Evolutionary conservation across 2,888 invertebrate species (phyloP), one percentile per base, ranked within the genome.

Genomic region (Tachina fera): DNA sequence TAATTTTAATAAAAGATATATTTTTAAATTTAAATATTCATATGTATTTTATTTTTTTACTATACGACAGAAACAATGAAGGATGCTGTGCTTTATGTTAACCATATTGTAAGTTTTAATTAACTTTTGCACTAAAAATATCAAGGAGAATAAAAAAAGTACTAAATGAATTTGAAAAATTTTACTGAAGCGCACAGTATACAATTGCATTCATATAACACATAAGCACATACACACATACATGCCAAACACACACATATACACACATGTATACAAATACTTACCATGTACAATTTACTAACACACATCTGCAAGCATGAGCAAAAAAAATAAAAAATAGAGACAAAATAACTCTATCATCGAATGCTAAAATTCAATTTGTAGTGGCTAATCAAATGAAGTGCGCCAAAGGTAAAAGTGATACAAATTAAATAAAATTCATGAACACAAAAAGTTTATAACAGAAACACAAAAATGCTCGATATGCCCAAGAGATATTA

Each of bases 401-500:
- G 72, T 79, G 56, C 31, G 65, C 79, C 75, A 86, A 79, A 79
- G 83, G 82, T 86, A 86, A 86, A 85, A 76, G 79, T 79, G 79
- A 83, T 86, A 68, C 79, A 86, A 79, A 86, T 79, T 80, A 76
- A 83, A 79, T 79, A 76, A 83, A 83, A 86, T 77, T 45, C 72
- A 77, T 60, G 19, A 41, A 68, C 45, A 19, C 1, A 49, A 51
- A 51, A 19, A 51, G 39, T 31, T n/a, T 6, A 31, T 31, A 9
- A 43, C 10, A 61, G 31, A 43, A 9, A 31, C 22, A 41, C 3
- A 49, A 16, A 43, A 49, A 22, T 77, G 14, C 19, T 70, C 72
- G 67, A 83, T 19, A 58, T 79, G 74, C 86, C 82, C 71, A 41
- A 56, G 79, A 79, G 86, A 82, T 71, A 63, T 76, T 22, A 51